phyloP scores from a whole-genome alignment of 1,140 invertebrate genomes.

The Bilobella aurantiaca region DNA sequence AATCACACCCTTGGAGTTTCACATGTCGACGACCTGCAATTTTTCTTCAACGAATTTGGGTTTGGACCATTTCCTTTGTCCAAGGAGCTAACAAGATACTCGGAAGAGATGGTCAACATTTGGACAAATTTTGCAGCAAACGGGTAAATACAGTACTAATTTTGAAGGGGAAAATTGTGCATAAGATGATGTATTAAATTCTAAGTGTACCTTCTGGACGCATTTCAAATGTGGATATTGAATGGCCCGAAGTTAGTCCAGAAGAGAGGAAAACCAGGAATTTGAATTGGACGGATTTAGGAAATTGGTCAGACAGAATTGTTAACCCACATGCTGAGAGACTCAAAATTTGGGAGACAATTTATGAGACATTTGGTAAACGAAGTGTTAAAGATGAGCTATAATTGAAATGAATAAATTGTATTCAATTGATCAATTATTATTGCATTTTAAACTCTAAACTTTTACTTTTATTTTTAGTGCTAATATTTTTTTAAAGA shows the following conservation, averaged over 20 bases:
- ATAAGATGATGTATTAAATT: too few species aligned
- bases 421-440: too few species aligned
- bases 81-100: neutral
- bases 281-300: neutral
- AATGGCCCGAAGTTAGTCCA: neutral
- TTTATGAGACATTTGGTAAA: neutral
- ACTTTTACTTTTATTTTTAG: too few species aligned
- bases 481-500: too few species aligned
- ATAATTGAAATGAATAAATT: neutral
- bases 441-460: too few species aligned
- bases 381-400: neutral
- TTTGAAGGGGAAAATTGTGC: neutral
- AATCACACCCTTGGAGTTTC: neutral
- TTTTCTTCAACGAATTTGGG: neutral
- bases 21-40: neutral
- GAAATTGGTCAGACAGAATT: neutral
- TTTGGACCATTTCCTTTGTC: neutral
- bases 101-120: neutral
- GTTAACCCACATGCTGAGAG: neutral
- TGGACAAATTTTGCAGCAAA: neutral
- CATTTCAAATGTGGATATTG: neutral
- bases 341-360: neutral
- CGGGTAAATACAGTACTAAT: neutral
- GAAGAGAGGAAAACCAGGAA: neutral
- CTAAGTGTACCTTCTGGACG: neutral